phyloP scores from a whole-genome alignment of 2,113 vertebrate genomes.

The Gnathonemus echidnorhynchus region DNA sequence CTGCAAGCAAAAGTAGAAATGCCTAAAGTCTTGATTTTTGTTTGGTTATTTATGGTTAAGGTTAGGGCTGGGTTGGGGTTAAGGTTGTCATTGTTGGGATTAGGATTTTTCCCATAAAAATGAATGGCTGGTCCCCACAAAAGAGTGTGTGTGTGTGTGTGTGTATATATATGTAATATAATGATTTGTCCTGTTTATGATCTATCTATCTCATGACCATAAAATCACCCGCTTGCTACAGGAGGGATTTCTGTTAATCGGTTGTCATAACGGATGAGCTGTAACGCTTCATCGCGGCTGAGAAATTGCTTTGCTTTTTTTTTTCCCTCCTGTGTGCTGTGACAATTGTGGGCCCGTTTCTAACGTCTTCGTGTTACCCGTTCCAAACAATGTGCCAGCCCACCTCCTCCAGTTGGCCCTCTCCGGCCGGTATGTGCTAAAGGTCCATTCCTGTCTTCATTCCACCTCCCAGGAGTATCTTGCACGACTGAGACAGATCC shows the following conservation, averaged over 20 bases:
- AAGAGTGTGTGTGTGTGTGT: not conserved
- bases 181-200: not conserved
- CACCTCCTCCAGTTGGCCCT: not conserved
- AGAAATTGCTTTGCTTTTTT: not conserved
- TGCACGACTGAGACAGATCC: slow-evolving; percentile 83
- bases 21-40: not conserved
- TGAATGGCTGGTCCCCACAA: not conserved
- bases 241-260: not conserved
- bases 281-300: not conserved
- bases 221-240: not conserved
- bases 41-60: not conserved
- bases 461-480: slow-evolving; percentile 76
- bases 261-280: not conserved
- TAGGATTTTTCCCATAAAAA: not conserved
- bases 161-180: not conserved
- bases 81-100: not conserved
- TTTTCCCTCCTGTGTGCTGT: not conserved
- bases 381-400: not conserved
- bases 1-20: not conserved
- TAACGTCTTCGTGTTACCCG: not conserved
- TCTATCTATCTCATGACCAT: not conserved
- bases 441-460: slow-evolving; percentile 16
- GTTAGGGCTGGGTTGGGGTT: not conserved
- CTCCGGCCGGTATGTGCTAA: not conserved
- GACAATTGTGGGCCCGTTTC: not conserved